Conservation (phyloP, 2,113 vertebrate species). For the Gorsachius goisagi region DNA sequence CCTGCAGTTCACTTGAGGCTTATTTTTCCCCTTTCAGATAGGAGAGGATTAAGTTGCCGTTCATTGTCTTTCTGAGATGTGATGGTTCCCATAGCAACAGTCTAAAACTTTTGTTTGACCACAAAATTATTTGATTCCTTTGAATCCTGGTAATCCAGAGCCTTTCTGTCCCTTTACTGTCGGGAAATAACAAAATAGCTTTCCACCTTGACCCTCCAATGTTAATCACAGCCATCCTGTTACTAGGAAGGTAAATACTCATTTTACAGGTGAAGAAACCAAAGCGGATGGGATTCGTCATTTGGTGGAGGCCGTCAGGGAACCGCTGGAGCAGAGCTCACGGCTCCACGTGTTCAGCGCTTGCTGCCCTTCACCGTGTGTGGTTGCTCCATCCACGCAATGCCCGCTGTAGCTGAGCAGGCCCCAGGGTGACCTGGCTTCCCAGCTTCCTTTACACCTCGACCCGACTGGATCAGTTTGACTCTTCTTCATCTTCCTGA, state of each 20-base stretch:
- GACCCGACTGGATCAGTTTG: background rate
- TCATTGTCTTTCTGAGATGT: background rate
- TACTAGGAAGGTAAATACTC: background rate
- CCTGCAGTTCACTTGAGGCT: background rate
- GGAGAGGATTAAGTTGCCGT: background rate
- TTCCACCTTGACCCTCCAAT: background rate
- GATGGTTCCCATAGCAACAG: background rate
- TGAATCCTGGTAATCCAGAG: background rate
- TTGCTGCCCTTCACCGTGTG: background rate
- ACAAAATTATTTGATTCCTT: background rate
- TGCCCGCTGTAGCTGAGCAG: background rate
- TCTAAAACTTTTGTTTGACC: background rate
- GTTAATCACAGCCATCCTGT: background rate
- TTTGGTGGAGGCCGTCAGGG: background rate
- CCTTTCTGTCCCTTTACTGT: background rate
- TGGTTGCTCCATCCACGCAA: accelerated
- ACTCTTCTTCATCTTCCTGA: background rate
- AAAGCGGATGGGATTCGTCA: background rate
- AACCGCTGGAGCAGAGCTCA: background rate
- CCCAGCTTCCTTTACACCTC: background rate
- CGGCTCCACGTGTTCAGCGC: background rate
- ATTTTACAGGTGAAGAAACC: background rate
- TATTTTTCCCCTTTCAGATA: background rate
- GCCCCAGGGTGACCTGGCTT: background rate
- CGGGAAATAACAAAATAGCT: background rate